Percentiles rank a stretch among this genome's conserved stretches.
Evolutionary conservation across 2,797 vertebrate species (phyloP).

Genomic region (Cheirogaleus major): DNA sequence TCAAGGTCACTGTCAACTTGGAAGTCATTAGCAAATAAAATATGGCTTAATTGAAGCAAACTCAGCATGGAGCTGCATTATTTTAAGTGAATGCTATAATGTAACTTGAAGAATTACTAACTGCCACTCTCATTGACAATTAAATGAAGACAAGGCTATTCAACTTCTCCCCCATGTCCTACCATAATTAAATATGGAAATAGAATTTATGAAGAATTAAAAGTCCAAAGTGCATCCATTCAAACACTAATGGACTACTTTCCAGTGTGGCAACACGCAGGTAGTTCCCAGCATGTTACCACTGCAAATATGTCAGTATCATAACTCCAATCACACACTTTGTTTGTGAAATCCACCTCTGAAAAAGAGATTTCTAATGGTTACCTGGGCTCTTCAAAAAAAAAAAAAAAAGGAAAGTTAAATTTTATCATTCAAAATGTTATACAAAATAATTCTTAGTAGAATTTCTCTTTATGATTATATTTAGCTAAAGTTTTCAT

Average conservation of each 20-base stretch:
- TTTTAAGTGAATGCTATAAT: conserved; percentile 94
- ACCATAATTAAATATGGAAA: conserved; percentile 94
- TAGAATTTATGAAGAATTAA: conserved; percentile 89
- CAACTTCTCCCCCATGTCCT: conserved; percentile 88
- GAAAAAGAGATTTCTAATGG: conserved; percentile 72
- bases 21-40: conserved; percentile 95
- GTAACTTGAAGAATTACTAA: conserved; percentile 93
- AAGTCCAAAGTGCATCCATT: conserved; percentile 89
- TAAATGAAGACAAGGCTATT: conserved; percentile 90
- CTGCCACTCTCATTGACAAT: conserved; percentile 89
- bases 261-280: conserved; percentile 79
- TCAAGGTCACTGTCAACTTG: conserved; percentile 93
- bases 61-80: conserved; percentile 91
- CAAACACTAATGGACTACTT: conserved; percentile 89
- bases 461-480: conserved; percentile 37
- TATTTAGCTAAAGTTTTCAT: not conserved
- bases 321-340: conserved; percentile 59
- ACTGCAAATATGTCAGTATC: conserved; percentile 80
- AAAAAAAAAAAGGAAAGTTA: not conserved
- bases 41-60: conserved; percentile 93
- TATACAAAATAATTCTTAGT: conserved; percentile 11
- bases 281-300: conserved; percentile 81
- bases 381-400: conserved; percentile 46
- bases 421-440: conserved; percentile 43
- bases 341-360: conserved; percentile 51